phyloP scores from a whole-genome alignment of 2,888 invertebrate species.

The Siphonodentalium dalli region DNA sequence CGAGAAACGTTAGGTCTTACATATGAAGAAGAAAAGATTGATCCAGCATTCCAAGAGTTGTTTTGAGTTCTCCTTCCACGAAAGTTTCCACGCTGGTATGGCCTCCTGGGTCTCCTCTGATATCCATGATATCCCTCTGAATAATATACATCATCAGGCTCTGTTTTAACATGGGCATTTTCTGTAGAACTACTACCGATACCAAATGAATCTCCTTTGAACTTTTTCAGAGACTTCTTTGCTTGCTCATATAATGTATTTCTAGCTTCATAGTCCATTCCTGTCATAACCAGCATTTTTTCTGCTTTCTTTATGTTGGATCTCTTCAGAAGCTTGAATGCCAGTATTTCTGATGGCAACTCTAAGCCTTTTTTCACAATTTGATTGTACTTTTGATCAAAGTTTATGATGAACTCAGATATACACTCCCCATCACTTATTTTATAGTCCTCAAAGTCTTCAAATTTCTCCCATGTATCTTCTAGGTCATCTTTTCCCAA shows the following conservation, averaged over 20 bases:
- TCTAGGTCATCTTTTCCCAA: conserved; percentile 33
- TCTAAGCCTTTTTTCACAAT: conserved; percentile 5
- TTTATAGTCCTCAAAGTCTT: neutral
- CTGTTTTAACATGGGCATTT: no score
- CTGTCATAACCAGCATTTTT: conserved; percentile 9
- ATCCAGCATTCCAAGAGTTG: no score
- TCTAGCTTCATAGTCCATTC: neutral
- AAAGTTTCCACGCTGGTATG: no score
- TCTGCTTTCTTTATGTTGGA: neutral
- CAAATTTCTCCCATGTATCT: conserved; percentile 27
- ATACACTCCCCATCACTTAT: neutral
- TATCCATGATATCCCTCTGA: no score
- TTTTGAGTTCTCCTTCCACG: no score
- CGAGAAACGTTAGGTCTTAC: no score
- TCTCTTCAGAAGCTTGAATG: conserved; percentile 1
- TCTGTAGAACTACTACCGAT: no score
- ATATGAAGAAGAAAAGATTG: no score
- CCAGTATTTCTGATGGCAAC: neutral
- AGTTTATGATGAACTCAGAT: neutral
- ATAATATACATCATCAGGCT: no score
- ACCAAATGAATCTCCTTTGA: no score
- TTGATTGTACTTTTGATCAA: neutral
- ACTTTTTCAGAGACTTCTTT: conserved; percentile 5
- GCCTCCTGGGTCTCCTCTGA: no score
- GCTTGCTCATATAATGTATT: conserved; percentile 5